Evolutionary conservation across 2,113 vertebrate genomes (phyloP).

Genomic region (Suricata suricatta): DNA sequence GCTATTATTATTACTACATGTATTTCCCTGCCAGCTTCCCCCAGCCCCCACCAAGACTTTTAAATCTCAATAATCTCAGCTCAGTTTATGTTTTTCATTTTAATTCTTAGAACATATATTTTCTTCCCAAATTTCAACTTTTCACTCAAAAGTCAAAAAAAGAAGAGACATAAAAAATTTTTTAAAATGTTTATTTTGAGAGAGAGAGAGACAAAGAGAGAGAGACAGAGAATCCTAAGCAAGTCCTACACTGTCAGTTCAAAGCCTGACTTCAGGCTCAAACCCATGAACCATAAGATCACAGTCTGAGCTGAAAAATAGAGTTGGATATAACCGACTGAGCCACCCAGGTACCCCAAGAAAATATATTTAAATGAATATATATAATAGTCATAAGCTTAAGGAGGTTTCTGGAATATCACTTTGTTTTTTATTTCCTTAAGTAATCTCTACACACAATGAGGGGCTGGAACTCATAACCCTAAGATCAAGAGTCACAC

Average conservation of each 20-base stretch:
- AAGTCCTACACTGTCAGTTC: too few relatives aligned
- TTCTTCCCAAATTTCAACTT: neutral
- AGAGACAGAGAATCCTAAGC: too few relatives aligned
- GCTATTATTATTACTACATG: neutral
- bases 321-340: too few relatives aligned
- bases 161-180: neutral
- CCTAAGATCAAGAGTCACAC: neutral
- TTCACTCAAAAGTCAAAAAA: neutral
- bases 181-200: too few relatives aligned
- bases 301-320: too few relatives aligned
- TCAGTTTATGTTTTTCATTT: constrained; percentile 1
- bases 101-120: neutral
- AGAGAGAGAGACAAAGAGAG: too few relatives aligned
- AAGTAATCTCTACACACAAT: neutral
- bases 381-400: neutral
- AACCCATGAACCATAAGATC: too few relatives aligned
- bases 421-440: neutral
- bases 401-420: neutral
- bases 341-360: neutral
- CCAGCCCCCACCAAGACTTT: neutral
- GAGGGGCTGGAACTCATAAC: neutral
- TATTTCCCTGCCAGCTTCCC: neutral
- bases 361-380: neutral
- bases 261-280: too few relatives aligned
- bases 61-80: neutral